Percentiles rank a stretch among this genome's conserved stretches.
Evolutionary conservation across 2,113 vertebrate genomes (phyloP).

Genomic region (Peromyscus polionotus): DNA sequence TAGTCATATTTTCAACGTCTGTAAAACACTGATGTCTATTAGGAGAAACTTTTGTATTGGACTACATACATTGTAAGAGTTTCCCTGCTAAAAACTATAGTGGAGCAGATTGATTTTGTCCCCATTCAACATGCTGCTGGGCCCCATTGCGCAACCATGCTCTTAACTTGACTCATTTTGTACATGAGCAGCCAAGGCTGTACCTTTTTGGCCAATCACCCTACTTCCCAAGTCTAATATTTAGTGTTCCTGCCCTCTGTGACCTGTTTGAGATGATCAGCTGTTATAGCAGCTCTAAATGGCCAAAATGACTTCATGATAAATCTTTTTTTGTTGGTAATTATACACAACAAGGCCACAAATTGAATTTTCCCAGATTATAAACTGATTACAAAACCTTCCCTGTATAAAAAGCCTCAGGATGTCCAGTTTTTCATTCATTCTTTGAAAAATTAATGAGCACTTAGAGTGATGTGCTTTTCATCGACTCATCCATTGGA

Average conservation of each 20-base stretch:
- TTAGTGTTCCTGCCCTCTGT: conserved; percentile 9
- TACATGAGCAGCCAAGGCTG: conserved; percentile 22
- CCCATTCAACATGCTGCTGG: background rate
- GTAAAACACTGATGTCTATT: background rate
- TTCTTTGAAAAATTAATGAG: conserved; percentile 55
- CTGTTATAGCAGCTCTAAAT: background rate
- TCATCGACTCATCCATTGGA: conserved; percentile 19
- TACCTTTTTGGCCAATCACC: background rate
- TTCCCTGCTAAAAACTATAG: background rate
- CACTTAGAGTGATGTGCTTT: conserved; percentile 44
- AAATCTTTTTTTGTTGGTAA: conserved; percentile 7
- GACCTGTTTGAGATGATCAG: conserved; percentile 25
- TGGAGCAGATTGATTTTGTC: background rate
- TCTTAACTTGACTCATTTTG: conserved; percentile 32
- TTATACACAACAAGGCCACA: conserved; percentile 32
- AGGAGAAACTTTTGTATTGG: background rate
- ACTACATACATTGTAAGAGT: background rate
- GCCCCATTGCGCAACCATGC: background rate
- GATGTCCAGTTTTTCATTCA: conserved; percentile 43
- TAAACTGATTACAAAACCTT: conserved; percentile 46
- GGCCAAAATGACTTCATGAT: conserved; percentile 41
- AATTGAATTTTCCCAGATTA: conserved; percentile 11
- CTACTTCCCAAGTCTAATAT: conserved; percentile 16
- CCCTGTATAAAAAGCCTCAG: background rate
- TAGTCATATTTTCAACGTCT: background rate